These are phyloP conservation scores for Himantopus leucocephalus DNA, from an alignment of 2,113 vertebrate species.

Conservation along the genomic window DNA sequence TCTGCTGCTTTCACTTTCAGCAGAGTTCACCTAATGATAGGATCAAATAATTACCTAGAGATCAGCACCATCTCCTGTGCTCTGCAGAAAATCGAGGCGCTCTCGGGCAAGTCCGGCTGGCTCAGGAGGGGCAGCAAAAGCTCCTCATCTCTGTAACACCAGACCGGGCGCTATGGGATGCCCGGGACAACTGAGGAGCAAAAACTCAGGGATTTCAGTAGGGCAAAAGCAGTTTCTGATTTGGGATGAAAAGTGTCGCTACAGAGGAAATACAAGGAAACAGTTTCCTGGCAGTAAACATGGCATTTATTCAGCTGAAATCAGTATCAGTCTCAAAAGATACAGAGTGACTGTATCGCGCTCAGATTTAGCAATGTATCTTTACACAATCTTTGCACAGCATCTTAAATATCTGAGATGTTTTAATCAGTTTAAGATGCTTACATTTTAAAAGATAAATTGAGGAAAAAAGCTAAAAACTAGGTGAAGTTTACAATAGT, in stretches of 20 bases:
- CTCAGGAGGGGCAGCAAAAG: neutral
- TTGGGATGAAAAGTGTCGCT: neutral
- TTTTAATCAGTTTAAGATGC: neutral
- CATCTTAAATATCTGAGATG: neutral
- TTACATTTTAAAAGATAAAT: neutral
- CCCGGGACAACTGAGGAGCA: neutral
- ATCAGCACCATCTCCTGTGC: neutral
- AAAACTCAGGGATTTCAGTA: neutral
- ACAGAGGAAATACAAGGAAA: neutral
- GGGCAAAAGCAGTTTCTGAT: neutral
- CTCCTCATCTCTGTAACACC: neutral
- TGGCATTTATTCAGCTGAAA: neutral
- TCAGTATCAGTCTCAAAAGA: neutral
- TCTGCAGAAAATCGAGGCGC: accelerated
- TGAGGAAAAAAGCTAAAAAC: neutral
- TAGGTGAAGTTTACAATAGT: neutral
- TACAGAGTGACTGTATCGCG: neutral
- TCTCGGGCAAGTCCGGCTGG: neutral
- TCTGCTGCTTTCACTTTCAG: neutral
- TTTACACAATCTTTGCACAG: neutral
- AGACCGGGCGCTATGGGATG: neutral
- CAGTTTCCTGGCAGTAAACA: neutral
- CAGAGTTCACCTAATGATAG: neutral
- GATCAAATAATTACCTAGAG: neutral
- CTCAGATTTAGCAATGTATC: neutral